Percentiles rank a stretch among this genome's conserved stretches.
phyloP scores from a whole-genome alignment of 2,888 invertebrate species.

The Phengaris alcon region DNA sequence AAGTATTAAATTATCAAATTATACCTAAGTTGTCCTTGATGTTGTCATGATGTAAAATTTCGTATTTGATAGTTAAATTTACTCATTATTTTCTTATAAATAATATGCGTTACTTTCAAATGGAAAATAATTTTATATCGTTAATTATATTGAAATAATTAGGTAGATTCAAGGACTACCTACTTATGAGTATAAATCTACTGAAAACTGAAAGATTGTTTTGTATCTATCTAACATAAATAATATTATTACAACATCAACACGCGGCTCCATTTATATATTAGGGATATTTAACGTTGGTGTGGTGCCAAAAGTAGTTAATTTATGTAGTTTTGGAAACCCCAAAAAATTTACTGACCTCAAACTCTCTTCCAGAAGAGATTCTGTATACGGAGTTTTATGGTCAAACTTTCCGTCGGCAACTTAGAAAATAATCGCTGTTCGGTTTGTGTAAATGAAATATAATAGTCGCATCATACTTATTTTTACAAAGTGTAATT shows the following conservation, averaged over 20 bases:
- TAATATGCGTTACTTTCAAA: not conserved
- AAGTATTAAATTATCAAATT: not conserved
- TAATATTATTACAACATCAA: not conserved
- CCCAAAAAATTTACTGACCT: not conserved
- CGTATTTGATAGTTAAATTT: not conserved
- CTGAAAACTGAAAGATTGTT: too few relatives aligned
- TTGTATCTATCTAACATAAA: too few relatives aligned
- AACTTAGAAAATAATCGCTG: not conserved
- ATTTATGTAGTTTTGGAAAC: conserved; percentile 7
- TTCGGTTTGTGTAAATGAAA: not conserved
- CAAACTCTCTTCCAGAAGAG: too few relatives aligned
- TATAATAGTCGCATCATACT: too few relatives aligned
- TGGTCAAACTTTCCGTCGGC: not conserved
- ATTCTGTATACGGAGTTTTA: not conserved
- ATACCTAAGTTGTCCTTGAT: not conserved
- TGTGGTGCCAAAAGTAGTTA: not conserved
- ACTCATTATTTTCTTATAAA: not conserved
- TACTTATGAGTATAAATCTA: not conserved
- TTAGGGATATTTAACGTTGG: not conserved
- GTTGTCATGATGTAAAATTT: not conserved
- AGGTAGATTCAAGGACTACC: not conserved
- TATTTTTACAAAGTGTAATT: too few relatives aligned
- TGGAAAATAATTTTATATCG: not conserved
- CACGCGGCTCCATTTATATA: not conserved
- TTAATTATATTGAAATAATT: not conserved